A percentile compares a stretch with the other conserved stretches of the same genome.
phyloP scores from a whole-genome alignment of 1,140 invertebrate genomes.

The Bombyx mandarina region DNA sequence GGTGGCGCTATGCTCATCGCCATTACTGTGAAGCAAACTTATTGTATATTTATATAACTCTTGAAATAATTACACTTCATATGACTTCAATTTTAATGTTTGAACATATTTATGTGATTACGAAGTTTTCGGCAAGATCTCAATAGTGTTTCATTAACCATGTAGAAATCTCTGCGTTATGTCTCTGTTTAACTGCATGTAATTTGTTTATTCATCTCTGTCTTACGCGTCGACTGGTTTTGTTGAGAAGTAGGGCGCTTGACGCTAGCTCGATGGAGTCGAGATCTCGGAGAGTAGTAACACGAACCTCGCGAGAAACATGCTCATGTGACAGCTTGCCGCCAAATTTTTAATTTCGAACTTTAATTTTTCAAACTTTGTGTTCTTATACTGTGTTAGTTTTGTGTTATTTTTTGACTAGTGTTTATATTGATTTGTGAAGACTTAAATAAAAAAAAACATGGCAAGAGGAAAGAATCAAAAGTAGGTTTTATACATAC shows the following conservation, averaged over 20 bases:
- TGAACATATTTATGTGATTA: no score
- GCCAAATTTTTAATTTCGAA: constrained; percentile 49
- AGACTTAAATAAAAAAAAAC: constrained; percentile 19
- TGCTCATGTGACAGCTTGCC: constrained; percentile 61
- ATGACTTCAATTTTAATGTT: no score
- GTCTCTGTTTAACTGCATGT: constrained; percentile 18
- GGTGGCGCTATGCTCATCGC: constrained; percentile 12
- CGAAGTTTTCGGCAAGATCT: no score
- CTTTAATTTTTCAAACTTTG: constrained; percentile 33
- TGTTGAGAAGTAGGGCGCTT: constrained; percentile 57
- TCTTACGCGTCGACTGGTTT: constrained; percentile 46
- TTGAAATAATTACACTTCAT: no score
- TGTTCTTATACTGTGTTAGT: constrained; percentile 31
- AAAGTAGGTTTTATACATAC: constrained; percentile 28
- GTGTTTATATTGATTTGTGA: constrained; percentile 15
- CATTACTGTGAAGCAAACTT: no score
- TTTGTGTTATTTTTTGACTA: constrained; percentile 25
- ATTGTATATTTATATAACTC: no score
- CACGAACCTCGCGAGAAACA: constrained; percentile 57
- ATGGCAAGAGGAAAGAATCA: constrained; percentile 40
- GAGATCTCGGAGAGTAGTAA: constrained; percentile 62
- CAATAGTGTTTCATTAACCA: no score
- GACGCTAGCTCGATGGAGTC: constrained; percentile 42
- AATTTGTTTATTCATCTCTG: constrained; percentile 27
- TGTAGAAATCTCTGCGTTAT: background rate